Evolutionary conservation across 2,113 vertebrate species (phyloP).

Genomic region (Phaethon lepturus): DNA sequence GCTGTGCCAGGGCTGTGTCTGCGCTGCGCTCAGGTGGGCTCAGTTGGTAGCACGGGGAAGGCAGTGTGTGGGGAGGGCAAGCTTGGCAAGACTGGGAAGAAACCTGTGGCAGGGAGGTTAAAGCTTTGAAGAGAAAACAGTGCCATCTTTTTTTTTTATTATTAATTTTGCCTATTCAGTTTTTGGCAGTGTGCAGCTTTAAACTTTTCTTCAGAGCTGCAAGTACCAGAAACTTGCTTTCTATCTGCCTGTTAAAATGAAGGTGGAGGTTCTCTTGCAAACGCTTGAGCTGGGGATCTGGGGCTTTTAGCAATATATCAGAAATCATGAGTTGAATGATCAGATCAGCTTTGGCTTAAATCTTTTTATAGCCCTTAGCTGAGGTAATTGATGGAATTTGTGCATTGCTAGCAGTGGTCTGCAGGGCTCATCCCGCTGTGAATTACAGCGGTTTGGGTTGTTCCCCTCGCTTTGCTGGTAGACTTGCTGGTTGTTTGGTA

Average conservation of each 20-base stretch:
- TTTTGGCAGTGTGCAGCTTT: background rate
- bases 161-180: accelerated
- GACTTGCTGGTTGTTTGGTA: background rate
- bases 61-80: background rate
- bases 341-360: background rate
- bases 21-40: background rate
- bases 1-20: background rate
- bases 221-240: background rate
- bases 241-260: background rate
- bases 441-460: background rate
- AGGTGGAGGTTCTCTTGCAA: background rate
- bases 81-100: background rate
- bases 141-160: background rate
- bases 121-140: background rate
- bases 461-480: background rate
- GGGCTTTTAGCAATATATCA: background rate
- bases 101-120: background rate
- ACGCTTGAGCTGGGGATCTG: background rate
- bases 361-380: background rate
- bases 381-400: background rate
- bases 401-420: background rate
- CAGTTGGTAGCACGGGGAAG: background rate
- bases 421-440: background rate
- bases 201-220: background rate
- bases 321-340: background rate